phyloP scores from a whole-genome alignment of 1,140 invertebrate species.

The Orussus abietinus region DNA sequence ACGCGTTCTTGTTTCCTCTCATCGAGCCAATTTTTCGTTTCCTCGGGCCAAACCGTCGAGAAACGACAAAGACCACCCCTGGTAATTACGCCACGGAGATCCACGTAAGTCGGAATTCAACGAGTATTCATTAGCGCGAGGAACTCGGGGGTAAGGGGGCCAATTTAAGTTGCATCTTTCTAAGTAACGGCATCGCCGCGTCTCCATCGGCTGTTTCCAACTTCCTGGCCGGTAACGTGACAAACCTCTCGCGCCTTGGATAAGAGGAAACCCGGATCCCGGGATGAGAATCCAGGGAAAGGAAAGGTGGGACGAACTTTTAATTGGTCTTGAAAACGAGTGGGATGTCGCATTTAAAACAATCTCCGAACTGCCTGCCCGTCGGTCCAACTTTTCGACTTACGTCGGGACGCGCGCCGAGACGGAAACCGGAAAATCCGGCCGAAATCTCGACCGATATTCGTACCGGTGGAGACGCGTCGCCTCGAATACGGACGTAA shows the following conservation, averaged over 20 bases:
- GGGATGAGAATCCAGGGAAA: conserved; percentile 7
- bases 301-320: conserved; percentile 27
- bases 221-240: conserved; percentile 19
- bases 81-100: neutral
- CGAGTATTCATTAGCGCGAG: neutral
- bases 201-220: too few relatives aligned
- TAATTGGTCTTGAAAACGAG: conserved; percentile 40
- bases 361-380: conserved; percentile 20
- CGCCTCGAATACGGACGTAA: too few relatives aligned
- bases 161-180: neutral
- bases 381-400: too few relatives aligned
- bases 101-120: neutral
- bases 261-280: conserved; percentile 6
- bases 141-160: neutral
- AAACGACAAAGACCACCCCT: too few relatives aligned
- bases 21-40: too few relatives aligned
- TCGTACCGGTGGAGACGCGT: too few relatives aligned
- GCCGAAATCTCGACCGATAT: too few relatives aligned
- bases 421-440: too few relatives aligned
- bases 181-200: too few relatives aligned
- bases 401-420: too few relatives aligned
- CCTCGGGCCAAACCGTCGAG: too few relatives aligned
- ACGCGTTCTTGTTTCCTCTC: too few relatives aligned
- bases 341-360: conserved; percentile 27
- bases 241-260: conserved; percentile 22